Percentiles rank a stretch among this genome's conserved stretches.
phyloP scores from a whole-genome alignment of 1,140 invertebrate genomes.

The Bombus sibiricus region DNA sequence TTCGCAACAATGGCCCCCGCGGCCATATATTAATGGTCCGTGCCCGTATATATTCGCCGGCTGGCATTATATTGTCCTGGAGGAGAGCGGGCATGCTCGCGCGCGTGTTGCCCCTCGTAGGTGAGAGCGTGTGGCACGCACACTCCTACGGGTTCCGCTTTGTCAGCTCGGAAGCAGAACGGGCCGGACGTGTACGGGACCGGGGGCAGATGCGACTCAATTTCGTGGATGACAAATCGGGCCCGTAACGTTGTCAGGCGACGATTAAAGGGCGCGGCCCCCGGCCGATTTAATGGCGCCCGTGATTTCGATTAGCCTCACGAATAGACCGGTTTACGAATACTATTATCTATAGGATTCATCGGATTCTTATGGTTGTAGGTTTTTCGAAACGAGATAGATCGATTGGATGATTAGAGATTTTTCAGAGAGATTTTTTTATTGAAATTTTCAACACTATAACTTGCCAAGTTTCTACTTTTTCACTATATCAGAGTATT shows the following conservation, averaged over 20 bases:
- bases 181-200: constrained; percentile 45
- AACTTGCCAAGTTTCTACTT: too few species aligned
- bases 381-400: neutral
- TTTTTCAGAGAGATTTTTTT: too few species aligned
- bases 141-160: constrained; percentile 35
- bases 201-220: constrained; percentile 71
- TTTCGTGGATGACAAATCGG: constrained; percentile 76
- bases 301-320: constrained; percentile 73
- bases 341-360: constrained; percentile 39
- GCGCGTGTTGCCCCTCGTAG: neutral
- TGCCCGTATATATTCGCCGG: constrained; percentile 64
- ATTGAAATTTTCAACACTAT: too few species aligned
- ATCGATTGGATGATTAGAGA: neutral
- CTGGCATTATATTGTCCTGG: constrained; percentile 61
- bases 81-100: constrained; percentile 15
- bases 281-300: constrained; percentile 72
- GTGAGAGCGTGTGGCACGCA: constrained; percentile 1
- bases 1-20: constrained; percentile 79
- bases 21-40: constrained; percentile 79
- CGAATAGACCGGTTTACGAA: constrained; percentile 69
- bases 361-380: neutral
- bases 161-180: constrained; percentile 58
- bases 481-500: too few species aligned
- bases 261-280: constrained; percentile 74
- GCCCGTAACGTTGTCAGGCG: constrained; percentile 71